phyloP scores from a whole-genome alignment of 2,113 vertebrate species.

The Neotoma lepida region DNA sequence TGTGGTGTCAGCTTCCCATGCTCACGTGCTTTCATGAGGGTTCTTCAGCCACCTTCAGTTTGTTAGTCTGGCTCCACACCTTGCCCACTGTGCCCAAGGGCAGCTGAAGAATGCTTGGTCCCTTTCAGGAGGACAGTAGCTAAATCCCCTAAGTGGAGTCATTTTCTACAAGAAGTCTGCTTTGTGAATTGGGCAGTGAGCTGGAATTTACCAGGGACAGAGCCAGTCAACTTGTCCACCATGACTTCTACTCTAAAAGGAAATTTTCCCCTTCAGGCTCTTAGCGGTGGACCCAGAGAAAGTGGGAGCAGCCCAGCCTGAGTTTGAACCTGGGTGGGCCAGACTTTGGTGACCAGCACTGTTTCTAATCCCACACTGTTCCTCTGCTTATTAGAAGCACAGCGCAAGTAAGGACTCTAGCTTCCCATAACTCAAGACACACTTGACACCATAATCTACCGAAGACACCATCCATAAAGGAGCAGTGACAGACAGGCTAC shows the following conservation, averaged over 20 bases:
- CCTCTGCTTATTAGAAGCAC: constrained; percentile 35
- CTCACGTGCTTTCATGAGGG: fast-evolving
- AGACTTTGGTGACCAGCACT: too few species aligned
- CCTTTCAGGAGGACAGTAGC: neutral
- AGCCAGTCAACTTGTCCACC: neutral
- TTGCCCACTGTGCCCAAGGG: fast-evolving
- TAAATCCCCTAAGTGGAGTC: too few species aligned
- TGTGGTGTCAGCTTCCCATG: too few species aligned
- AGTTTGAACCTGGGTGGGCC: neutral
- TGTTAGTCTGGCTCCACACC: neutral
- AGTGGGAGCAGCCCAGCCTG: neutral
- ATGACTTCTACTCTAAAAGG: neutral
- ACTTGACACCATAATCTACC: constrained; percentile 51
- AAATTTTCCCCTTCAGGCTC: neutral
- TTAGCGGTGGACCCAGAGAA: neutral
- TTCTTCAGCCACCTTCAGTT: neutral
- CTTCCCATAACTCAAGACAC: constrained; percentile 31
- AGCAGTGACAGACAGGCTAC: constrained; percentile 27
- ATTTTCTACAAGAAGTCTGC: neutral
- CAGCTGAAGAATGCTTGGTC: neutral
- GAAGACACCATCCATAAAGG: constrained; percentile 34
- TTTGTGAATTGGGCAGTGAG: neutral
- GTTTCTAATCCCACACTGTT: fast-evolving
- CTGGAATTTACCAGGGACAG: neutral
- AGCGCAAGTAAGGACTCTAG: constrained; percentile 44